These are phyloP conservation scores for Nemopilema nomurai DNA, from an alignment of 30 jellyfish, hydroid and myxozoan species.

Conservation along the genomic window DNA sequence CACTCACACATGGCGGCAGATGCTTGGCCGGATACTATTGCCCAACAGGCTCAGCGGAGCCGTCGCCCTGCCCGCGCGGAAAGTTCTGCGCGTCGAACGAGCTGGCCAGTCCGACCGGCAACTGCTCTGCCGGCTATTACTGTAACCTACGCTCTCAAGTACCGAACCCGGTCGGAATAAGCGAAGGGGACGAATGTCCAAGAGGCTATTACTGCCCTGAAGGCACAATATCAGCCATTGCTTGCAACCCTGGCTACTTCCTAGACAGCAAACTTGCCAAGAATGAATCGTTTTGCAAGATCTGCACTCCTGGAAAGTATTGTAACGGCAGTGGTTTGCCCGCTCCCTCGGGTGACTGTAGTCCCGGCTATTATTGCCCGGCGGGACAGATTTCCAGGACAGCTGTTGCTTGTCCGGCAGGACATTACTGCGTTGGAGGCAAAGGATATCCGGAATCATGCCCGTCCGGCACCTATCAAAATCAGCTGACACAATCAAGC, in stretches of 20 bases:
- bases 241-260: constrained; percentile 87
- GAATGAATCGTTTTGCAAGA: constrained; percentile 61
- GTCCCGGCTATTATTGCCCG: constrained; percentile 96
- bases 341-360: constrained; percentile 89
- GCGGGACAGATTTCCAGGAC: constrained; percentile 78
- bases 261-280: constrained; percentile 75
- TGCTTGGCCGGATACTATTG: constrained; percentile 89
- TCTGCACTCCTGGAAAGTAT: constrained; percentile 89
- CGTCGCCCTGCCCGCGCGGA: constrained; percentile 88
- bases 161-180: constrained; percentile 67
- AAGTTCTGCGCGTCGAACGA: constrained; percentile 77
- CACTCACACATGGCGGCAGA: constrained; percentile 89
- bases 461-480: constrained; percentile 91
- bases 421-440: constrained; percentile 93
- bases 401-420: constrained; percentile 78
- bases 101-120: constrained; percentile 83
- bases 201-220: constrained; percentile 88
- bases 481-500: constrained; percentile 56
- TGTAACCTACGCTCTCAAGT: constrained; percentile 72
- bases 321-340: constrained; percentile 92
- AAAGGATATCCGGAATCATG: constrained; percentile 88
- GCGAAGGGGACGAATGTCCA: constrained; percentile 80
- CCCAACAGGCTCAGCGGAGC: constrained; percentile 84
- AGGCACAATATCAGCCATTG: constrained; percentile 75
- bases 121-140: constrained; percentile 94